Percentiles rank a stretch among this genome's conserved stretches.
Conservation (phyloP, 2,797 vertebrate genomes). For the Echeneis naucrates region DNA sequence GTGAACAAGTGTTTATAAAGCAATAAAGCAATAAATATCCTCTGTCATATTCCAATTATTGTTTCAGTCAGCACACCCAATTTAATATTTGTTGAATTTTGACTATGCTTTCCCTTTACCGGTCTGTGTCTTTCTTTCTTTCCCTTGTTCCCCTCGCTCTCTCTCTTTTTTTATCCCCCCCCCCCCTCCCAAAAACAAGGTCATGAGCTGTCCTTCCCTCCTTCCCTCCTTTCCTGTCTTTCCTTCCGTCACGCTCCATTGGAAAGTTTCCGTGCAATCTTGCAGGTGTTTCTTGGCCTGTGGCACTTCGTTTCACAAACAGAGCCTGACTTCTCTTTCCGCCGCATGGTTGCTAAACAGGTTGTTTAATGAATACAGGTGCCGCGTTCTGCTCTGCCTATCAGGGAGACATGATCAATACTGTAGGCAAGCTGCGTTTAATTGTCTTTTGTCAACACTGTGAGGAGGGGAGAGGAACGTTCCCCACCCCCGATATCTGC, state of each 20-base stretch:
- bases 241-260: conserved; percentile 51
- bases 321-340: conserved; percentile 57
- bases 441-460: conserved; percentile 79
- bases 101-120: conserved; percentile 22
- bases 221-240: conserved; percentile 1
- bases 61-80: conserved; percentile 33
- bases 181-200: no score
- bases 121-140: neutral
- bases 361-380: conserved; percentile 81
- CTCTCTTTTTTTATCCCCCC: neutral
- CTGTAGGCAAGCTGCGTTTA: conserved; percentile 73
- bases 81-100: conserved; percentile 32
- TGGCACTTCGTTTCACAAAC: conserved; percentile 64
- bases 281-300: conserved; percentile 59
- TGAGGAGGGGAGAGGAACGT: conserved; percentile 33
- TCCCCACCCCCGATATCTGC: conserved; percentile 6
- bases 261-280: conserved; percentile 63
- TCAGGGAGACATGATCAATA: conserved; percentile 80
- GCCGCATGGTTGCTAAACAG: conserved; percentile 70
- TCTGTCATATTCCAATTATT: conserved; percentile 46
- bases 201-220: conserved; percentile 42
- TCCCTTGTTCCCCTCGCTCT: neutral
- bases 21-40: conserved; percentile 71
- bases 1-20: conserved; percentile 56
- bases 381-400: conserved; percentile 78